Conservation (phyloP, 1,140 invertebrate genomes). For the Plutomurus gul region DNA sequence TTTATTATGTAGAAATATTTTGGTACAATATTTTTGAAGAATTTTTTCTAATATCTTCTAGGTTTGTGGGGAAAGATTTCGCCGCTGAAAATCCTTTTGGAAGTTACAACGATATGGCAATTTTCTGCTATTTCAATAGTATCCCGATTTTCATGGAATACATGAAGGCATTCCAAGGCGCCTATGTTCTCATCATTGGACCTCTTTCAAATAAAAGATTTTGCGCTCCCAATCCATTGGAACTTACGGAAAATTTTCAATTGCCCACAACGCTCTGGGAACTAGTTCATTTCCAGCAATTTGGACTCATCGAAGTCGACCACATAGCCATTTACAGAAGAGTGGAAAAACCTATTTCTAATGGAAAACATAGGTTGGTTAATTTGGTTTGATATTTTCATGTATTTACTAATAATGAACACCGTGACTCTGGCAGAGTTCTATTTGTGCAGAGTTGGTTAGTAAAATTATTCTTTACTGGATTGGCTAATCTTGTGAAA, state of each 20-base stretch:
- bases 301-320: constrained; percentile 43
- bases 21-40: no score
- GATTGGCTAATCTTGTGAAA: no score
- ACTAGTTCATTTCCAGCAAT: constrained; percentile 33
- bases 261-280: constrained; percentile 42
- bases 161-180: constrained; percentile 65
- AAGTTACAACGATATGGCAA: constrained; percentile 46
- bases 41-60: no score
- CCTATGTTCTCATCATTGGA: constrained; percentile 70
- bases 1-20: no score
- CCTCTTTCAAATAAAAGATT: constrained; percentile 56
- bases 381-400: no score
- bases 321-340: constrained; percentile 45
- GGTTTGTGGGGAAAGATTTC: constrained; percentile 56
- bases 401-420: no score
- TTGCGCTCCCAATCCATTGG: constrained; percentile 43
- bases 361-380: constrained; percentile 2
- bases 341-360: constrained; percentile 17
- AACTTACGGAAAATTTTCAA: constrained; percentile 34
- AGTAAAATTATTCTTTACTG: no score
- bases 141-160: constrained; percentile 68
- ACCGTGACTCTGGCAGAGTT: no score
- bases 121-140: constrained; percentile 80
- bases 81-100: constrained; percentile 42
- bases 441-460: no score